Conservation (phyloP, 2,888 invertebrate species). For the Macrosoma leucophasiata region DNA sequence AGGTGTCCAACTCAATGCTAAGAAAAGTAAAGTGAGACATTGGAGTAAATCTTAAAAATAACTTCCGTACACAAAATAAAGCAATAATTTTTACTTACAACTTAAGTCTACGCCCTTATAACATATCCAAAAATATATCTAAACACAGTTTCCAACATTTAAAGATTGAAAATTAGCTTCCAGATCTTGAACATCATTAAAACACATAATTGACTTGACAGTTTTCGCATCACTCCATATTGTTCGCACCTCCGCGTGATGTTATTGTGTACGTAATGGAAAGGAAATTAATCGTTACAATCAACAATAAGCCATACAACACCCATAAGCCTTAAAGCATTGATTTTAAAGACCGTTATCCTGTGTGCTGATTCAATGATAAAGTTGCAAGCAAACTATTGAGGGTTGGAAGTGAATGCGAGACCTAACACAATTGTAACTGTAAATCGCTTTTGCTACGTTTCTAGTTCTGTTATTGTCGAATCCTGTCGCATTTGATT, state of each 20-base stretch:
- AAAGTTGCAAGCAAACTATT: constrained; percentile 35
- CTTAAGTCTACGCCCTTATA: constrained; percentile 11
- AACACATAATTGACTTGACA: constrained; percentile 46
- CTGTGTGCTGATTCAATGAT: constrained; percentile 1
- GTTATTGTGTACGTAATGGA: constrained; percentile 60
- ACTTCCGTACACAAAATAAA: too few relatives aligned
- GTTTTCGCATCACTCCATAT: constrained; percentile 57
- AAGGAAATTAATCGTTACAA: constrained; percentile 65
- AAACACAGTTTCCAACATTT: too few relatives aligned
- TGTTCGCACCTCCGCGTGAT: constrained; percentile 55
- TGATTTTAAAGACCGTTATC: too few relatives aligned
- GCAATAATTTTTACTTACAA: too few relatives aligned
- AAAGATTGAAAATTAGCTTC: too few relatives aligned
- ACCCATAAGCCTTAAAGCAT: too few relatives aligned
- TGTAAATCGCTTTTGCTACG: constrained; percentile 37
- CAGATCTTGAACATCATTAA: constrained; percentile 3
- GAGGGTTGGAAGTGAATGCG: constrained; percentile 36
- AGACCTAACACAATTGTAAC: constrained; percentile 36
- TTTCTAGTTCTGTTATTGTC: constrained; percentile 38
- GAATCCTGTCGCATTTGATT: constrained; percentile 29
- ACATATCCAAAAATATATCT: constrained; percentile 21
- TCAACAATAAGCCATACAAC: constrained; percentile 35
- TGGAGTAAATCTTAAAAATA: too few relatives aligned
- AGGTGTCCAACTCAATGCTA: too few relatives aligned
- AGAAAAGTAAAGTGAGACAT: too few relatives aligned